Conservation (phyloP, 2,797 vertebrate genomes). For the Phoxinus dragarum region DNA sequence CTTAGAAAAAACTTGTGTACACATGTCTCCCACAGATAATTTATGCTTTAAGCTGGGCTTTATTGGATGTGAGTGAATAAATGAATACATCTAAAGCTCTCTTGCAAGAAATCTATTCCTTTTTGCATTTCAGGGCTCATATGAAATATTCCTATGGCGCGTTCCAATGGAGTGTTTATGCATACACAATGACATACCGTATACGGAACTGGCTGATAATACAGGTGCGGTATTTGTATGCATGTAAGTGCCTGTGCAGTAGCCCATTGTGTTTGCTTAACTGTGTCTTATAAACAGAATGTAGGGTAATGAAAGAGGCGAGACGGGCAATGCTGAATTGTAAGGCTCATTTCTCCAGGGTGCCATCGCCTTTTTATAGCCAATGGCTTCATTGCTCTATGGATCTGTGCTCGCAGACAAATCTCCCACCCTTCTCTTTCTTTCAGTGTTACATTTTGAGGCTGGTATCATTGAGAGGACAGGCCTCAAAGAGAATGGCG, state of each 20-base stretch:
- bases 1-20: slow-evolving; percentile 10
- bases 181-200: slow-evolving; percentile 8
- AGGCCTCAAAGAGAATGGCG: slow-evolving; percentile 63
- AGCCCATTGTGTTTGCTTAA: slow-evolving; percentile 43
- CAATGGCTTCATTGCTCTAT: neutral
- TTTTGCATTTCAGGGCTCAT: slow-evolving; percentile 15
- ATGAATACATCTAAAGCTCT: slow-evolving; percentile 32
- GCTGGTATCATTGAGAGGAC: slow-evolving; percentile 19
- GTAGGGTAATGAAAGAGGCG: slow-evolving; percentile 61
- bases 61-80: slow-evolving; percentile 22
- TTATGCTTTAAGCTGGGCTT: slow-evolving; percentile 26
- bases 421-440: slow-evolving; percentile 18
- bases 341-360: slow-evolving; percentile 40
- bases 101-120: neutral
- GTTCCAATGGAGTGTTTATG: slow-evolving; percentile 15
- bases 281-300: slow-evolving; percentile 58
- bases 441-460: slow-evolving; percentile 28
- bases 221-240: slow-evolving; percentile 25
- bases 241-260: slow-evolving; percentile 17
- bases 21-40: slow-evolving; percentile 3
- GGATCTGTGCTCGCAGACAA: neutral
- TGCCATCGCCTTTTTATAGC: slow-evolving; percentile 30
- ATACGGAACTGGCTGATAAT: neutral
- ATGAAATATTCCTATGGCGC: neutral
- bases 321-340: slow-evolving; percentile 53